A percentile compares a stretch with the other conserved stretches of the same genome.
These are phyloP conservation scores for Ooceraea biroi DNA, from an alignment of 1,140 invertebrate genomes.

Conservation along the genomic window DNA sequence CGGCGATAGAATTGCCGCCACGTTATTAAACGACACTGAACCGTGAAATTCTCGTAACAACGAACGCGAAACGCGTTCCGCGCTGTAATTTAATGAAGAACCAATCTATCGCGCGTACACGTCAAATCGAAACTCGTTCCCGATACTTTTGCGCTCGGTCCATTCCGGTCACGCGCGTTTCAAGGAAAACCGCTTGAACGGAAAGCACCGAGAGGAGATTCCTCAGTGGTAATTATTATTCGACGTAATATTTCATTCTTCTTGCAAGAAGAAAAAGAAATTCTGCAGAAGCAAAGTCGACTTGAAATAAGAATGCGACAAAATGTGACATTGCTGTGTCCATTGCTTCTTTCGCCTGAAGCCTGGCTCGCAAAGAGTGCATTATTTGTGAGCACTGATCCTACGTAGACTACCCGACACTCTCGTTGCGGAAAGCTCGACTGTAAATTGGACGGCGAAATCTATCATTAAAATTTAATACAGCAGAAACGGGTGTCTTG, in stretches of 20 bases:
- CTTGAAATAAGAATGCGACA: not conserved
- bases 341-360: not conserved
- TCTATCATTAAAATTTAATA: constrained; percentile 28
- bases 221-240: too few species aligned
- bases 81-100: constrained; percentile 35
- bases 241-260: not conserved
- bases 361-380: not conserved
- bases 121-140: not conserved
- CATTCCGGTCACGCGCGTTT: not conserved
- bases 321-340: not conserved
- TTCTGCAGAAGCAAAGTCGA: not conserved
- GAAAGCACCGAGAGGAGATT: too few species aligned
- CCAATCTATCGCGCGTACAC: not conserved
- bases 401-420: not conserved
- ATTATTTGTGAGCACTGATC: not conserved
- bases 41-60: constrained; percentile 46
- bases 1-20: constrained; percentile 34
- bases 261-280: not conserved
- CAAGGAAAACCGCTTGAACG: not conserved
- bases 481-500: not conserved
- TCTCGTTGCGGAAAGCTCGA: not conserved
- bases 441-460: not conserved
- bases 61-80: constrained; percentile 9
- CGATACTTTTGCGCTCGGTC: not conserved
- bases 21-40: constrained; percentile 52